A percentile compares a stretch with the other conserved stretches of the same genome.
Evolutionary conservation across 2,113 vertebrate genomes (phyloP).

Genomic region (Axis porcinus): DNA sequence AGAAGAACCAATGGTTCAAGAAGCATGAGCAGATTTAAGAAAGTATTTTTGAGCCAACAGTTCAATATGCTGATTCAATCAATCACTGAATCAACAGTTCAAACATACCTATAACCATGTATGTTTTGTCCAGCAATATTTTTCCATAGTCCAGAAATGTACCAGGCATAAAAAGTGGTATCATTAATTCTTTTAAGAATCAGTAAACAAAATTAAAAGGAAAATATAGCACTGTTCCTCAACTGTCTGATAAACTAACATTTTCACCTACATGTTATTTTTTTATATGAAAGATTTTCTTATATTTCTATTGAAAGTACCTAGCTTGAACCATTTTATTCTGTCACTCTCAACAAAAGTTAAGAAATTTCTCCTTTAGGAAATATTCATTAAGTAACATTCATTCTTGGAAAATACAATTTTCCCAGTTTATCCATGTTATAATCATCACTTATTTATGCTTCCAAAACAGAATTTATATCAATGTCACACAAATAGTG

Average conservation of each 20-base stretch:
- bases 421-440: neutral
- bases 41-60: neutral
- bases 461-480: neutral
- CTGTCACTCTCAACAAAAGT: neutral
- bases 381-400: conserved; percentile 5
- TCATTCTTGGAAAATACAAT: neutral
- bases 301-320: neutral
- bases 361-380: neutral
- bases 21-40: neutral
- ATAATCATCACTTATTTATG: neutral
- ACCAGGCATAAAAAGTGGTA: neutral
- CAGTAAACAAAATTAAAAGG: neutral
- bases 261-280: neutral
- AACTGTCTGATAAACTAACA: neutral
- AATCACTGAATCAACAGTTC: neutral
- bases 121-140: neutral
- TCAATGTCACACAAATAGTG: neutral
- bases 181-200: neutral
- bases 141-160: neutral
- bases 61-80: neutral
- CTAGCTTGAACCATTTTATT: neutral
- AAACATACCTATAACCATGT: neutral
- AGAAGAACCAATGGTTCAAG: neutral
- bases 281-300: neutral
- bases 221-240: neutral